Conservation (phyloP, 1,140 invertebrate genomes). For the Mycetomoellerius zeteki region DNA sequence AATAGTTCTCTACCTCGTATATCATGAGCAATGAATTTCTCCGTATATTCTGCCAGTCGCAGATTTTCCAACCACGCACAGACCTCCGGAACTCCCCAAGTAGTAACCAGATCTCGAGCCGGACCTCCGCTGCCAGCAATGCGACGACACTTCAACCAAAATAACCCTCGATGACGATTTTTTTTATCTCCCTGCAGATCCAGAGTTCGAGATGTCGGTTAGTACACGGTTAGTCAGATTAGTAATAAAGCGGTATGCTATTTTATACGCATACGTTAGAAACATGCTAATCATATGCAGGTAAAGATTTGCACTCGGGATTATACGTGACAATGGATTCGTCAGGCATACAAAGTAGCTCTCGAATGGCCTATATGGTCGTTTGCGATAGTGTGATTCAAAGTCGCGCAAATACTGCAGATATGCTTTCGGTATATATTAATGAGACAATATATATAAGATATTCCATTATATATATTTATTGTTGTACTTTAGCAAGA, state of each 20-base stretch:
- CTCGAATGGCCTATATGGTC: background rate
- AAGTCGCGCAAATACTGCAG: slow-evolving; percentile 27
- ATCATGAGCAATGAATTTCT: slow-evolving; percentile 95
- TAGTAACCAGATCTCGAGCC: slow-evolving; percentile 86
- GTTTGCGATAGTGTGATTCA: slow-evolving; percentile 10
- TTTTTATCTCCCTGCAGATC: slow-evolving; percentile 87
- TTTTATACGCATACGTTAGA: slow-evolving; percentile 49
- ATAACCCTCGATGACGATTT: slow-evolving; percentile 87
- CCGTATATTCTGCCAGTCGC: slow-evolving; percentile 95
- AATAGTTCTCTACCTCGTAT: slow-evolving; percentile 96
- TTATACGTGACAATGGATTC: slow-evolving; percentile 32
- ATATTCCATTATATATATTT: slow-evolving; percentile 60
- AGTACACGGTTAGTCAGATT: slow-evolving; percentile 69
- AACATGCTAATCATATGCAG: slow-evolving; percentile 60
- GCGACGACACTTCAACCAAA: slow-evolving; percentile 88
- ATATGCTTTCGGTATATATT: slow-evolving; percentile 18
- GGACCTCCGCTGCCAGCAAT: slow-evolving; percentile 82
- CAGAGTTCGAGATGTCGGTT: slow-evolving; percentile 66
- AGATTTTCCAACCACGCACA: slow-evolving; percentile 95
- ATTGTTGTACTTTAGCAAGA: slow-evolving; percentile 46
- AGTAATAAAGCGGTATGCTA: slow-evolving; percentile 57
- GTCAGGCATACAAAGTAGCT: slow-evolving; percentile 52
- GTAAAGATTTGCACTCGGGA: slow-evolving; percentile 48
- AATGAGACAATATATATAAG: slow-evolving; percentile 43
- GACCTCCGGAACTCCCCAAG: slow-evolving; percentile 92